A percentile compares a stretch with the other conserved stretches of the same genome.
phyloP scores from a whole-genome alignment of 2,797 vertebrate species.

The Micrastur ruficollis region DNA sequence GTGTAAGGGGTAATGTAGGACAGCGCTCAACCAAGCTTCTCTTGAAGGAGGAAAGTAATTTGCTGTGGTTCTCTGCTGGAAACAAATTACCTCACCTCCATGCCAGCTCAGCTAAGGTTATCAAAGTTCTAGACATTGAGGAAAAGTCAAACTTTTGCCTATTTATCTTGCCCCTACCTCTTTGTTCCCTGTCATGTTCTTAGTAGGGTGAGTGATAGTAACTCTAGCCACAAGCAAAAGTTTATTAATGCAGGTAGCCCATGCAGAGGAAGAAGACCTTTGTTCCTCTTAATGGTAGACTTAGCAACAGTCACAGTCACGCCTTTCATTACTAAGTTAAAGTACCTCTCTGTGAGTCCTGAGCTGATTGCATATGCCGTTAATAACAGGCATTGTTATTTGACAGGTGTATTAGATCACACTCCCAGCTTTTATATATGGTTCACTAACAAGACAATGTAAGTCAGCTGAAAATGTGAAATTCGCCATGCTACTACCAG shows the following conservation, averaged over 20 bases:
- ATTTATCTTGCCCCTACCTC: not conserved
- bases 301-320: not conserved
- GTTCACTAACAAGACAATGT: not conserved
- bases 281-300: not conserved
- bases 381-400: not conserved
- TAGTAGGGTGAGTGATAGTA: not conserved
- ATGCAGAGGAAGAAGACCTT: not conserved
- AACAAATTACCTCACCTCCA: not conserved
- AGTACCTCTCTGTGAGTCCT: not conserved
- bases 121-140: not conserved
- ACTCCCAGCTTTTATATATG: not conserved
- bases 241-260: not conserved
- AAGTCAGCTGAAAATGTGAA: not conserved
- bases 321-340: not conserved
- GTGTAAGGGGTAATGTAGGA: not conserved
- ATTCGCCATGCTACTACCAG: not conserved
- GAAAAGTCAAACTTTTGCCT: not conserved
- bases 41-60: not conserved
- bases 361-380: not conserved
- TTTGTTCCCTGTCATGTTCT: not conserved
- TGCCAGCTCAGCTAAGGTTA: not conserved
- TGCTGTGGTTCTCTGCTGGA: not conserved
- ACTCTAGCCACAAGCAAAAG: not conserved
- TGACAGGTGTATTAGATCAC: not conserved
- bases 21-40: not conserved